phyloP scores from a whole-genome alignment of 92 coral and sea anemone genomes.

The Zoanthus sociatus region DNA sequence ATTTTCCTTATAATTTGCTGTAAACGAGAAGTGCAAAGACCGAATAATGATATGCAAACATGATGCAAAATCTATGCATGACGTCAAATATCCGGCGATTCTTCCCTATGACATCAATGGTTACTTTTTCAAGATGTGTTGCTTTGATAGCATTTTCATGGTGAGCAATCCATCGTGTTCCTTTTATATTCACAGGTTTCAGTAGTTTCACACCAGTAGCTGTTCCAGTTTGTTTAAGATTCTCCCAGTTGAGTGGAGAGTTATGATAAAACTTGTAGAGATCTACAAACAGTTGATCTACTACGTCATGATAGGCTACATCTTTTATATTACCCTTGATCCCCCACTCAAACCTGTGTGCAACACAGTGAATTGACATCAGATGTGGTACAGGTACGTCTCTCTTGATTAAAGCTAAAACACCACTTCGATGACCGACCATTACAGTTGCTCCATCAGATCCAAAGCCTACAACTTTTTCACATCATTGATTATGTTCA shows the following conservation, averaged over 20 bases:
- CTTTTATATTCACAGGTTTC: constrained; percentile 29
- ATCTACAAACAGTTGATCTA: constrained; percentile 31
- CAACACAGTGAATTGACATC: constrained; percentile 53
- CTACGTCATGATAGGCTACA: constrained; percentile 38
- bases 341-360: constrained; percentile 67
- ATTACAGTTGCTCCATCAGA: constrained; percentile 59
- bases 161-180: constrained; percentile 57
- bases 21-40: too few relatives aligned
- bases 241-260: constrained; percentile 51
- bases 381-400: constrained; percentile 12
- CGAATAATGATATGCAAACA: too few relatives aligned
- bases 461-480: constrained; percentile 55
- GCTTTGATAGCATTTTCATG: too few relatives aligned
- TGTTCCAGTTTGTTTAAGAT: constrained; percentile 39
- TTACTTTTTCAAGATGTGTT: too few relatives aligned
- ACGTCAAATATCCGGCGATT: too few relatives aligned
- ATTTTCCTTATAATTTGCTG: too few relatives aligned
- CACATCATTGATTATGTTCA: constrained; percentile 52
- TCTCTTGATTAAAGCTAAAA: constrained; percentile 40
- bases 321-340: constrained; percentile 43
- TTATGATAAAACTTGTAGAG: constrained; percentile 50
- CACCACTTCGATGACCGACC: constrained; percentile 55
- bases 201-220: constrained; percentile 35
- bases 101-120: too few relatives aligned
- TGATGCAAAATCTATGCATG: too few relatives aligned